Evolutionary conservation across 2,888 invertebrate species (phyloP).

Genomic region (Ophraella communa): DNA sequence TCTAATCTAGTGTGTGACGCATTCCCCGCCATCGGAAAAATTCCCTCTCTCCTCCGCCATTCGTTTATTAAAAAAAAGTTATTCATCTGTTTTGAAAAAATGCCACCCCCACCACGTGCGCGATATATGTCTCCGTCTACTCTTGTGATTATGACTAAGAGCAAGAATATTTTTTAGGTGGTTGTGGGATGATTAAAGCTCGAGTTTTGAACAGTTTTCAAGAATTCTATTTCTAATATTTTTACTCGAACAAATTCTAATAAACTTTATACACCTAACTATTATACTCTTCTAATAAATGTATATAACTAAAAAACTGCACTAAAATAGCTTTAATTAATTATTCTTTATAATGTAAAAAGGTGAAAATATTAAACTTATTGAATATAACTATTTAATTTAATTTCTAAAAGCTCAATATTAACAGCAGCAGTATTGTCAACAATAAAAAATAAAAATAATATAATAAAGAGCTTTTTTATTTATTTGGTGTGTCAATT

Average conservation of each 20-base stretch:
- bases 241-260: background rate
- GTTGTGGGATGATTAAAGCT: slow-evolving; percentile 12
- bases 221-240: slow-evolving; percentile 7
- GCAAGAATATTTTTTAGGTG: slow-evolving; percentile 43
- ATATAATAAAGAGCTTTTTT: no score
- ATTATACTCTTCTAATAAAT: no score
- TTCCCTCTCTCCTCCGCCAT: slow-evolving; percentile 36
- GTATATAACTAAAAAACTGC: no score
- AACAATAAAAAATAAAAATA: no score
- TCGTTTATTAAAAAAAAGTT: slow-evolving; percentile 21
- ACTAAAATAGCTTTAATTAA: no score
- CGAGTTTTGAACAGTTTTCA: slow-evolving; percentile 9
- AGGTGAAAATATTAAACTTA: no score
- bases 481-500: no score
- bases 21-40: slow-evolving; percentile 48
- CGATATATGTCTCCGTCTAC: slow-evolving; percentile 43
- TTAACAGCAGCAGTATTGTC: no score
- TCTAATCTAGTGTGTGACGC: slow-evolving; percentile 57
- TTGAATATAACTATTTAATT: no score
- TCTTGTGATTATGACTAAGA: slow-evolving; percentile 53
- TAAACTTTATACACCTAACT: background rate
- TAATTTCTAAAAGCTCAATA: no score
- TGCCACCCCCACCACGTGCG: slow-evolving; percentile 48
- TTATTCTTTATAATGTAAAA: no score
- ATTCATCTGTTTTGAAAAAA: slow-evolving; percentile 30